phyloP scores from a whole-genome alignment of 1,140 invertebrate genomes.

The Anoplophora glabripennis region DNA sequence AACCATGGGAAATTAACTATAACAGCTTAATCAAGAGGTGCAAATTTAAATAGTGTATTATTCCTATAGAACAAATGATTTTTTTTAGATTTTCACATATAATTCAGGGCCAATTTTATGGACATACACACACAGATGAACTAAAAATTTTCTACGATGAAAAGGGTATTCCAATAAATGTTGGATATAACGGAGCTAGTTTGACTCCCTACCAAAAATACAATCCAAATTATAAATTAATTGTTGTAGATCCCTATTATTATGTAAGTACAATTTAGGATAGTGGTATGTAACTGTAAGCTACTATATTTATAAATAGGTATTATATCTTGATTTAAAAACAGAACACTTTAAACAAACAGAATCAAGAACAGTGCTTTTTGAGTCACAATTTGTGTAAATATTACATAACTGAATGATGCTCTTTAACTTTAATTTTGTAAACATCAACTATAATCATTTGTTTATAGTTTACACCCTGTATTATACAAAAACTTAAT shows the following conservation, averaged over 20 bases:
- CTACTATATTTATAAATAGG: too few species aligned
- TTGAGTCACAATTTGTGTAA: too few species aligned
- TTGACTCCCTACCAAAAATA: constrained; percentile 64
- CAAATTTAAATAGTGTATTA: not conserved
- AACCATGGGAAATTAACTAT: constrained; percentile 65
- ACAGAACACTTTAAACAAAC: too few species aligned
- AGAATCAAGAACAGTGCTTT: too few species aligned
- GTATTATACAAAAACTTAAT: too few species aligned
- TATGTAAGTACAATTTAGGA: constrained; percentile 54
- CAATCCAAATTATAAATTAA: constrained; percentile 81
- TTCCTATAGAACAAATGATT: not conserved
- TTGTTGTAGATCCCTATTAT: constrained; percentile 59
- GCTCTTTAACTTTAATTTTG: too few species aligned
- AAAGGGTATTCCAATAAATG: constrained; percentile 48
- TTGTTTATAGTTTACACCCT: too few species aligned
- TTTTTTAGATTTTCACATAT: constrained; percentile 53
- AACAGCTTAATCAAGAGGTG: constrained; percentile 57
- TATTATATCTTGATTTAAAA: too few species aligned
- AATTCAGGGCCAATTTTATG: constrained; percentile 75
- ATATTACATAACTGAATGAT: too few species aligned
- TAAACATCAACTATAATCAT: too few species aligned
- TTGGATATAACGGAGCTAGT: constrained; percentile 77
- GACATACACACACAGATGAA: constrained; percentile 76
- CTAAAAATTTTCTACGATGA: constrained; percentile 65
- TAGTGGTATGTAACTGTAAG: constrained; percentile 2